A percentile compares a stretch with the other conserved stretches of the same genome.
These are phyloP conservation scores for Macrobrachium rosenbergii DNA, from an alignment of 1,140 invertebrate species.

Conservation along the genomic window DNA sequence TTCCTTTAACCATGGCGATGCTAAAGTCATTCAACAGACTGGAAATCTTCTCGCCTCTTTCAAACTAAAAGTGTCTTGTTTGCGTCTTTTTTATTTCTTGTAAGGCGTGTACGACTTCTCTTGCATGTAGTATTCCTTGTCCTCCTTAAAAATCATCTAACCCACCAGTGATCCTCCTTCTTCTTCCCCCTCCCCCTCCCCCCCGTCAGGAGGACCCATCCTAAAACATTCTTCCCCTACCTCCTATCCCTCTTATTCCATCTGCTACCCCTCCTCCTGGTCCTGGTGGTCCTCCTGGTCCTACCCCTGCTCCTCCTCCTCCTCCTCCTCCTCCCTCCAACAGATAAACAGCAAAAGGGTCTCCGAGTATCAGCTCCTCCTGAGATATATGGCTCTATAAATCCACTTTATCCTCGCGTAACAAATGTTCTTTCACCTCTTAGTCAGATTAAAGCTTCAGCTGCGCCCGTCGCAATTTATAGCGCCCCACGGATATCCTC, in stretches of 20 bases:
- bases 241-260: neutral
- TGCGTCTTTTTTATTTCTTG: too few species aligned
- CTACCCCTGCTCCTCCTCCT: neutral
- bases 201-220: too few species aligned
- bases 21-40: too few species aligned
- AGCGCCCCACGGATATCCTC: constrained; percentile 42
- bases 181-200: too few species aligned
- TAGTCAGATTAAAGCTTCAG: constrained; percentile 64
- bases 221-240: too few species aligned
- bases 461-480: constrained; percentile 58
- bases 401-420: constrained; percentile 63
- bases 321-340: constrained; percentile 7
- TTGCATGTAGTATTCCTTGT: too few species aligned
- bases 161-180: too few species aligned
- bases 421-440: constrained; percentile 65
- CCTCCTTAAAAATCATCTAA: too few species aligned
- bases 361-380: constrained; percentile 54
- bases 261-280: neutral
- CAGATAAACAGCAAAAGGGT: constrained; percentile 62
- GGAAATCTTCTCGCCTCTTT: too few species aligned
- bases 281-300: neutral
- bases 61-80: too few species aligned
- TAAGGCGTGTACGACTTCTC: too few species aligned
- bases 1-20: too few species aligned
- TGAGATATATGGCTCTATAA: constrained; percentile 63